Conservation (phyloP, 2,888 invertebrate species). For the Pollenia griseotomentosa region DNA sequence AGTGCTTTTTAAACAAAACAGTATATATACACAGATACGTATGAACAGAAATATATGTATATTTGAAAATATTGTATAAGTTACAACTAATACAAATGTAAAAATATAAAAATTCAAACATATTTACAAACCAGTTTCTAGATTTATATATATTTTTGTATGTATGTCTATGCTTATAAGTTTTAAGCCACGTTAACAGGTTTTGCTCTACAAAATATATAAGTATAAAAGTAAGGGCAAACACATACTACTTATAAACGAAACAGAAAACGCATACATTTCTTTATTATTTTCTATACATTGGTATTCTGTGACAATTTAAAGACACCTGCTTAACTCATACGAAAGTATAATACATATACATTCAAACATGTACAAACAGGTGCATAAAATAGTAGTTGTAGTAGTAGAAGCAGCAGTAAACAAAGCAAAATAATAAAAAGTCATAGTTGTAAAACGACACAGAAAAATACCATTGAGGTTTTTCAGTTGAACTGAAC, state of each 20-base stretch:
- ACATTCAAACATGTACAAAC: neutral
- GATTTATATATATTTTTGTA: neutral
- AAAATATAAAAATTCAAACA: slow-evolving; percentile 23
- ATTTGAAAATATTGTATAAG: slow-evolving; percentile 7
- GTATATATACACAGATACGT: neutral
- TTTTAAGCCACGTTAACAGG: slow-evolving; percentile 53
- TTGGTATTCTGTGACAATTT: slow-evolving; percentile 46
- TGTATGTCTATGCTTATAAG: slow-evolving; percentile 27
- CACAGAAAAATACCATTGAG: slow-evolving; percentile 71
- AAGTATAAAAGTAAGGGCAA: no score
- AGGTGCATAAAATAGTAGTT: neutral
- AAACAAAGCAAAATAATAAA: slow-evolving; percentile 37
- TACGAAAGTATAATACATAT: slow-evolving; percentile 2
- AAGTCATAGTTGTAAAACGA: slow-evolving; percentile 60
- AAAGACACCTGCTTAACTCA: slow-evolving; percentile 53
- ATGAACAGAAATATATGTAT: neutral
- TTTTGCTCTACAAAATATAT: slow-evolving; percentile 26
- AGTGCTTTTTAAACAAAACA: neutral
- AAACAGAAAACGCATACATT: slow-evolving; percentile 47
- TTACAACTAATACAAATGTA: slow-evolving; percentile 14
- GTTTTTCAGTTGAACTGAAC: slow-evolving; percentile 67
- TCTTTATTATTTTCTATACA: slow-evolving; percentile 42
- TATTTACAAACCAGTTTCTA: slow-evolving; percentile 4
- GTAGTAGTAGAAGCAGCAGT: slow-evolving; percentile 22
- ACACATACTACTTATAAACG: no score